Evolutionary conservation across 2,888 invertebrate species (phyloP).

Genomic region (Autographa gamma): DNA sequence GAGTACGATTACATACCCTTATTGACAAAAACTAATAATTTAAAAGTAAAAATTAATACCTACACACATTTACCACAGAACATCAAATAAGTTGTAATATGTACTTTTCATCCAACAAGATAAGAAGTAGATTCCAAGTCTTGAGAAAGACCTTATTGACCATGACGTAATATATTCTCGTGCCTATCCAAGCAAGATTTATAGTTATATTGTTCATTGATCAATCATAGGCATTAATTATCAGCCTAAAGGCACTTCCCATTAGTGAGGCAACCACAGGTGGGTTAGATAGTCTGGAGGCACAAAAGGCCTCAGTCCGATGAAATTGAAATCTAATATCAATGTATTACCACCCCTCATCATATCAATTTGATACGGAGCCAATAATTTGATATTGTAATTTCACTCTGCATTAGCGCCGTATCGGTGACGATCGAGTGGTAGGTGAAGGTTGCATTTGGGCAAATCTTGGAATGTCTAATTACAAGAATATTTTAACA

Average conservation of each 20-base stretch:
- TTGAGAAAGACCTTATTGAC: too few relatives aligned
- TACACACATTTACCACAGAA: too few relatives aligned
- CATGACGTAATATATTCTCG: too few relatives aligned
- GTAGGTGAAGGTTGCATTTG: not conserved
- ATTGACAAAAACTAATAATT: too few relatives aligned
- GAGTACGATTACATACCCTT: too few relatives aligned
- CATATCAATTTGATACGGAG: conserved; percentile 51
- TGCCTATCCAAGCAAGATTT: too few relatives aligned
- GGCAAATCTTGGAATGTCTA: conserved; percentile 12
- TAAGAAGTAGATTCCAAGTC: too few relatives aligned
- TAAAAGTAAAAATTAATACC: too few relatives aligned
- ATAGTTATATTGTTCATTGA: not conserved
- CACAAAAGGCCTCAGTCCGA: conserved; percentile 43
- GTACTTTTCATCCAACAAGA: too few relatives aligned
- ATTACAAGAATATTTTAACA: too few relatives aligned
- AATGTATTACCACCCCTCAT: conserved; percentile 45
- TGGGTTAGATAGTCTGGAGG: conserved; percentile 28
- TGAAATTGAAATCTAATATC: conserved; percentile 46
- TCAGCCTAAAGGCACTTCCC: conserved; percentile 12
- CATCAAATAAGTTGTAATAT: too few relatives aligned
- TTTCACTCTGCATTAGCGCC: conserved; percentile 56
- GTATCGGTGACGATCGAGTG: conserved; percentile 38
- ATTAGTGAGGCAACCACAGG: conserved; percentile 19
- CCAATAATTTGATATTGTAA: conserved; percentile 62
- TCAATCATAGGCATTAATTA: not conserved